Percentiles rank a stretch among this genome's conserved stretches.
Conservation (phyloP, 1,140 invertebrate species). For the Drosophila kohkoa region DNA sequence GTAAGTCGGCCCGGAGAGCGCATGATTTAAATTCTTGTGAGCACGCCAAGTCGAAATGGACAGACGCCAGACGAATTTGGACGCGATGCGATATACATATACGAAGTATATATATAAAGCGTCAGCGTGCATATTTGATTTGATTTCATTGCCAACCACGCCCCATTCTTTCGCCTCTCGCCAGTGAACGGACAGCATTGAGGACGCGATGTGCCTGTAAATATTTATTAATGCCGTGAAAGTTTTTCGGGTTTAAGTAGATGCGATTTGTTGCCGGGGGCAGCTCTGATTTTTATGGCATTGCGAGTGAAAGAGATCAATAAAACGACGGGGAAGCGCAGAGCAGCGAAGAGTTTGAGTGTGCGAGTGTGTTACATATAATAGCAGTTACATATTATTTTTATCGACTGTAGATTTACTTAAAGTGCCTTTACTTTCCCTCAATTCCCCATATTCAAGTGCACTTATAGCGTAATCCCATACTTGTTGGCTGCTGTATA, state of each 20-base stretch:
- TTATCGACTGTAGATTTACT: conserved; percentile 35
- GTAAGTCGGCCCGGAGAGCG: conserved; percentile 61
- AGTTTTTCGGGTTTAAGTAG: conserved; percentile 58
- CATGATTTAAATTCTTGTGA: conserved; percentile 82
- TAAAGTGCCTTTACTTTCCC: conserved; percentile 8
- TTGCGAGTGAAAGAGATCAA: conserved; percentile 21
- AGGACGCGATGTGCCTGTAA: conserved; percentile 79
- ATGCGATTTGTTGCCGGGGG: conserved; percentile 51
- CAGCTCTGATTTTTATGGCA: conserved; percentile 75
- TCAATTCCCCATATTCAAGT: background rate
- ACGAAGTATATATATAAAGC: conserved; percentile 60
- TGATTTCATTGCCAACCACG: conserved; percentile 72
- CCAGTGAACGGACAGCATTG: conserved; percentile 11
- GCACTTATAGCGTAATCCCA: background rate
- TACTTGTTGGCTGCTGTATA: background rate
- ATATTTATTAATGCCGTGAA: conserved; percentile 78
- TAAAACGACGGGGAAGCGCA: conserved; percentile 5
- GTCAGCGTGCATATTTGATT: conserved; percentile 81
- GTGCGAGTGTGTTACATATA: background rate
- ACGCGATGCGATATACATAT: conserved; percentile 46
- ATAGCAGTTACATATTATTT: conserved; percentile 18
- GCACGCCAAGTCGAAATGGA: conserved; percentile 54
- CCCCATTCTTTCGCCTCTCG: background rate
- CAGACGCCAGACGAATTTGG: conserved; percentile 21
- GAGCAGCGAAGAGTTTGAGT: background rate